Percentiles rank a stretch among this genome's conserved stretches.
Evolutionary conservation across 2,888 invertebrate genomes (phyloP).

Genomic region (Omphaloscelis lunosa): DNA sequence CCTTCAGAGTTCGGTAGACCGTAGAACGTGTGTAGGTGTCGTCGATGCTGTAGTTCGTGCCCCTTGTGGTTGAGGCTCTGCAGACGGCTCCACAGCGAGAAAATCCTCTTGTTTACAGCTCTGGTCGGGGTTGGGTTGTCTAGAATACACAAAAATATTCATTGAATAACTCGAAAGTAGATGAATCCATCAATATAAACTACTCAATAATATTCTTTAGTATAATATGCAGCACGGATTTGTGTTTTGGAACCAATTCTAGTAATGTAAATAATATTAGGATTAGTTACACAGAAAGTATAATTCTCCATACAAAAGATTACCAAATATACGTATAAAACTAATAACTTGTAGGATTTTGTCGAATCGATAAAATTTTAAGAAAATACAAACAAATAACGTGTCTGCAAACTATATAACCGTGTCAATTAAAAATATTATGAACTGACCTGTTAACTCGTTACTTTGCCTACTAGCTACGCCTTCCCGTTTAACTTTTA

Average conservation of each 20-base stretch:
- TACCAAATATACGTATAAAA: neutral
- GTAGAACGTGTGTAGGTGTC: slow-evolving; percentile 85
- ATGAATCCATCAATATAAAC: no score
- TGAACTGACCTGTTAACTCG: slow-evolving; percentile 69
- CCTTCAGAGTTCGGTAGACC: slow-evolving; percentile 81
- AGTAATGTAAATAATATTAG: neutral
- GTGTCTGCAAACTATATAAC: neutral
- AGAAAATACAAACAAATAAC: neutral
- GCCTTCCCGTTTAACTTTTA: slow-evolving; percentile 80
- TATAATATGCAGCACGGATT: neutral
- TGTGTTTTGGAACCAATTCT: neutral
- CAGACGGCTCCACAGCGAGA: slow-evolving; percentile 87
- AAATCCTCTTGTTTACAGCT: slow-evolving; percentile 83
- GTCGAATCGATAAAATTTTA: neutral
- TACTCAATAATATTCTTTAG: neutral
- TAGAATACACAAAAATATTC: slow-evolving; percentile 63
- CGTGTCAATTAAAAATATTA: neutral
- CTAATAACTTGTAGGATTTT: neutral
- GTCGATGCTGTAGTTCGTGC: slow-evolving; percentile 84
- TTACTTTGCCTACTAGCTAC: slow-evolving; percentile 65
- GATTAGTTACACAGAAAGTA: neutral
- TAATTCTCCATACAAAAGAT: neutral
- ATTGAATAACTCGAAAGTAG: neutral
- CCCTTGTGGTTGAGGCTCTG: slow-evolving; percentile 86
- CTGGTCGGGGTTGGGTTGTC: slow-evolving; percentile 75